Evolutionary conservation across 1,140 invertebrate genomes (phyloP), one percentile per base, ranked within the genome.

Genomic region (Plodia interpunctella): DNA sequence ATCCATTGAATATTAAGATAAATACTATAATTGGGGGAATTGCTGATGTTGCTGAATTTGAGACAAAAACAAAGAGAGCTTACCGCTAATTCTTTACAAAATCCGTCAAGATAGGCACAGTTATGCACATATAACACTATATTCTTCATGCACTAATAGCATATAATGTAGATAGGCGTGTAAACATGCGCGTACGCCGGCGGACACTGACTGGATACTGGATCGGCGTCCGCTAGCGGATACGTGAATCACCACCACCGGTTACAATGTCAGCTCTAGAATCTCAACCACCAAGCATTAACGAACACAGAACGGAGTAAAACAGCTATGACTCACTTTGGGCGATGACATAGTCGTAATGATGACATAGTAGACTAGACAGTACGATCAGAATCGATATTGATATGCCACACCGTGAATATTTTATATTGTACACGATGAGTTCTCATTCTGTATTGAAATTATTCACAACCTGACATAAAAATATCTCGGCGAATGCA

Each of bases 91-190:
- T 15, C 38, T 3, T 32, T 44, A 44, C 15, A 68, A 63, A 64
- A 56, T 61, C 54, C 53, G 53, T 35, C 15, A 30, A 51, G 25
- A 62, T 52, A 52, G 50, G 55, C 60, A 69, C 63, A 60, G 49
- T 59, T 64, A 49, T 70, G 59, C 67, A 58, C 66, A 65, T 78
- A 81, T 70, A 55, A 63, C 73, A 77, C 78, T 61, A 69, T 74
- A 68, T 59, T 73, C 74, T 77, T 78, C 74, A 81, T 68, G 74
- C 80, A 83, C 83, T 76, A 72, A 74, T 76, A 76, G 65, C 63
- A 73, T 60, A 69, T 63, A 50, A 52, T 38, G 50, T 65, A 77
- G 61, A 65, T 68, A 76, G 59, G 75, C 78, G 80, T 83, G 79
- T 76, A 70, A 72, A 57, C 75, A 67, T 83, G 80, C 80, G 80